These are phyloP conservation scores for Karalla daura DNA, from an alignment of 2,797 vertebrate species.

Conservation along the genomic window DNA sequence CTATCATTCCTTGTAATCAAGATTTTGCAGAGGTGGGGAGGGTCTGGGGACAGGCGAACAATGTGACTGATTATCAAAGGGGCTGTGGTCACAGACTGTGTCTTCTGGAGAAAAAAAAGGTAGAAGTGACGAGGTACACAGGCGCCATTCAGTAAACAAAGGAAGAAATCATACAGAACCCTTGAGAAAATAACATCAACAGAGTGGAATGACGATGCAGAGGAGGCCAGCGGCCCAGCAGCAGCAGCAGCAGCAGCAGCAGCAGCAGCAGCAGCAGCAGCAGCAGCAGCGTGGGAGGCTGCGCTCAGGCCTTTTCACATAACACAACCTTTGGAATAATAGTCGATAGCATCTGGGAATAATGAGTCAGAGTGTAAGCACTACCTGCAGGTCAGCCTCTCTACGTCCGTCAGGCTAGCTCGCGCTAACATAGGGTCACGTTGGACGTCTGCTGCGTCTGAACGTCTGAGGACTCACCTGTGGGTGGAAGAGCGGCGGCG, in stretches of 20 bases:
- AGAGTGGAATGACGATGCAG: slow-evolving; percentile 72
- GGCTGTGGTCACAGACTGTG: slow-evolving; percentile 73
- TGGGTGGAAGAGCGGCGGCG: slow-evolving; percentile 94
- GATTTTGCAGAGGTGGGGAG: slow-evolving; percentile 83
- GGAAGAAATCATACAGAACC: slow-evolving; percentile 80
- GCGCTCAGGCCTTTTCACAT: slow-evolving; percentile 71
- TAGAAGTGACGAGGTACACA: slow-evolving; percentile 75
- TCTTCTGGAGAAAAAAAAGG: slow-evolving; percentile 78
- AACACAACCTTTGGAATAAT: slow-evolving; percentile 70
- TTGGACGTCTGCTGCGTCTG: no score
- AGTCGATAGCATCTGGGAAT: slow-evolving; percentile 70
- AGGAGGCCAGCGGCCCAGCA: slow-evolving; percentile 66
- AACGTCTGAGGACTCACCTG: slow-evolving; percentile 88
- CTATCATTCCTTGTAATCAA: slow-evolving; percentile 81
- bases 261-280: no score
- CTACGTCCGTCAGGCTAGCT: no score
- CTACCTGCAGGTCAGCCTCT: slow-evolving; percentile 50
- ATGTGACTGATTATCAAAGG: slow-evolving; percentile 84
- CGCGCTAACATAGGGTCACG: no score
- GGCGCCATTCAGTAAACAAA: slow-evolving; percentile 82
- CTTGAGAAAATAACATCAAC: slow-evolving; percentile 81
- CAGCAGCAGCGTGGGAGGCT: slow-evolving; percentile 74
- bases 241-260: no score
- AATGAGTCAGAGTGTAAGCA: slow-evolving; percentile 54
- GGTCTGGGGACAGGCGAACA: slow-evolving; percentile 77